Percentiles rank a stretch among this genome's conserved stretches.
Evolutionary conservation across 2,797 vertebrate genomes (phyloP).

Genomic region (Lepilemur ruficaudatus): DNA sequence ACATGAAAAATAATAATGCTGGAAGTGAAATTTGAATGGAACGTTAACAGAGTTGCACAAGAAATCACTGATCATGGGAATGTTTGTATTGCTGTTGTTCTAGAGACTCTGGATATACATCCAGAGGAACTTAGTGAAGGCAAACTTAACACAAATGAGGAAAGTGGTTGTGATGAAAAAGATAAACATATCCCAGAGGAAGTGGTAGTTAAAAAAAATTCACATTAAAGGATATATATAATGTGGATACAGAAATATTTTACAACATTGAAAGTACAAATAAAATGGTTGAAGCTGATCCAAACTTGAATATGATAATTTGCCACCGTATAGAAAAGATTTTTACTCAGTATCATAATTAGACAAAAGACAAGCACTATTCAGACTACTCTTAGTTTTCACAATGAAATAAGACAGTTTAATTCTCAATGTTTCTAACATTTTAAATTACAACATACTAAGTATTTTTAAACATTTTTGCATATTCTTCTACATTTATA

Average conservation of each 20-base stretch:
- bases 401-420: not conserved
- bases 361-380: not conserved
- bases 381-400: not conserved
- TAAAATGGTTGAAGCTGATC: not conserved
- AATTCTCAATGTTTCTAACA: not conserved
- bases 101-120: not conserved
- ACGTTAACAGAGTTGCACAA: not conserved
- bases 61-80: not conserved
- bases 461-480: not conserved
- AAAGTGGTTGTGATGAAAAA: not conserved
- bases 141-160: not conserved
- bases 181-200: not conserved
- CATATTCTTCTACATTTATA: not conserved
- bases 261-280: not conserved
- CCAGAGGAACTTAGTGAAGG: not conserved
- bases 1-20: not conserved
- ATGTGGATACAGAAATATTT: not conserved
- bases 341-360: not conserved
- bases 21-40: not conserved
- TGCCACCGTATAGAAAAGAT: not conserved
- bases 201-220: not conserved
- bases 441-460: constrained; percentile 5
- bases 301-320: not conserved
- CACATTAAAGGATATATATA: not conserved
- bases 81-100: not conserved